phyloP scores from a whole-genome alignment of 2,888 invertebrate genomes.

The Mythimna loreyi region DNA sequence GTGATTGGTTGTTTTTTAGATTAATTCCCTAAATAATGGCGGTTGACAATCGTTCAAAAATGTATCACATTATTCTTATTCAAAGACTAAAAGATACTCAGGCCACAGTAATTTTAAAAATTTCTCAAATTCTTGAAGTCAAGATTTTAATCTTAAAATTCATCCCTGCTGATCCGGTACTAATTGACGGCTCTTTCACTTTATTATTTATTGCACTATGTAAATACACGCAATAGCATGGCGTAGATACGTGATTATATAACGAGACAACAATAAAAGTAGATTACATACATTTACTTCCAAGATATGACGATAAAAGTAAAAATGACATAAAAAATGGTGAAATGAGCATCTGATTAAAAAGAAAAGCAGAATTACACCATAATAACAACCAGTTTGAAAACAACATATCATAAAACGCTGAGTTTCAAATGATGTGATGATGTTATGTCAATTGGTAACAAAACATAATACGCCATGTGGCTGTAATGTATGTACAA shows the following conservation, averaged over 20 bases:
- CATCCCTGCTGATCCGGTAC: slow-evolving; percentile 18
- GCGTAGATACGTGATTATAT: neutral
- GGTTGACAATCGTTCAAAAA: neutral
- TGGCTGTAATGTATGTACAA: no score
- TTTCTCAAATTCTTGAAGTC: neutral
- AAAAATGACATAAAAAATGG: slow-evolving; percentile 15
- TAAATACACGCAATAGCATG: slow-evolving; percentile 15
- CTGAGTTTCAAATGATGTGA: slow-evolving; percentile 11
- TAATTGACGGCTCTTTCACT: slow-evolving; percentile 31
- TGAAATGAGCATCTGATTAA: slow-evolving; percentile 21
- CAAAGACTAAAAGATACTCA: neutral
- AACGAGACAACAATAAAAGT: slow-evolving; percentile 18
- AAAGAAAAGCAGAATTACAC: slow-evolving; percentile 18
- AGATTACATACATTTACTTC: slow-evolving; percentile 18
- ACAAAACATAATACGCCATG: no score
- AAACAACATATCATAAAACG: neutral
- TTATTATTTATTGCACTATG: slow-evolving; percentile 3
- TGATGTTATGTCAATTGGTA: neutral
- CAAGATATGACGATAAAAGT: slow-evolving; percentile 26
- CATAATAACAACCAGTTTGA: neutral
- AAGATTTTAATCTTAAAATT: slow-evolving; percentile 13
- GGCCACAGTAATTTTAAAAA: neutral
- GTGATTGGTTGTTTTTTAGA: neutral
- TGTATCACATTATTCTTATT: neutral
- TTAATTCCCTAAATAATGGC: neutral